Conservation (phyloP, 2,797 vertebrate species). For the Lagocephalus sceleratus region DNA sequence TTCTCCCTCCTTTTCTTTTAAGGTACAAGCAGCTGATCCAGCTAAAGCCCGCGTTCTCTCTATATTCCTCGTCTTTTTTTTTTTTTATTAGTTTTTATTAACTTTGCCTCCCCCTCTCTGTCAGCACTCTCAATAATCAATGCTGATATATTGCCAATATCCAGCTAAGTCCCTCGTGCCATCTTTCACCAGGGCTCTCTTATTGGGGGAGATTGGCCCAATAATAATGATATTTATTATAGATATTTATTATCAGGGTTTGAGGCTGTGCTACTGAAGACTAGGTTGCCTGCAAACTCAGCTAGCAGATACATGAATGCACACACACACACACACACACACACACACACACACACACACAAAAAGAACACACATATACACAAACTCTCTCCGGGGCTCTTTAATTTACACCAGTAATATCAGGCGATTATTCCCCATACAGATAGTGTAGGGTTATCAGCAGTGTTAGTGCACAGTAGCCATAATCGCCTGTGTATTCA, state of each 20-base stretch:
- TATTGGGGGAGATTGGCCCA: conserved; percentile 79
- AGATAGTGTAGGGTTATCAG: conserved; percentile 68
- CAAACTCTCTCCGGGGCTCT: conserved; percentile 55
- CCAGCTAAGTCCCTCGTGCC: conserved; percentile 74
- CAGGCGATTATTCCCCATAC: conserved; percentile 65
- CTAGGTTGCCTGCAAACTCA: conserved; percentile 47
- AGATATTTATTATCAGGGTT: conserved; percentile 83
- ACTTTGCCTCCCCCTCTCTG: conserved; percentile 77
- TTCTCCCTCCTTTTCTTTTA: conserved; percentile 46
- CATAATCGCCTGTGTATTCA: conserved; percentile 48
- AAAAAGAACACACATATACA: conserved; percentile 10
- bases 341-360: conserved; percentile 35
- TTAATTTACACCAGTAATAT: conserved; percentile 73
- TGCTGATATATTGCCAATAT: conserved; percentile 88
- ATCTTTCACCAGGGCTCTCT: conserved; percentile 75
- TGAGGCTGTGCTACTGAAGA: conserved; percentile 61
- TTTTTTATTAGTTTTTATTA: conserved; percentile 86
- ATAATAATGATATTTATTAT: conserved; percentile 86
- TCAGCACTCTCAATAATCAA: conserved; percentile 83
- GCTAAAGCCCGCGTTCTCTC: conserved; percentile 77
- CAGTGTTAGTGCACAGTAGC: conserved; percentile 46
- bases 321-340: conserved; percentile 11
- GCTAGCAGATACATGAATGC: conserved; percentile 18
- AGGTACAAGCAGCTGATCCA: conserved; percentile 71
- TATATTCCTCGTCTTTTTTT: conserved; percentile 77